Percentiles rank a stretch among this genome's conserved stretches.
These are phyloP conservation scores for Drosophila macrothrix DNA, from an alignment of 2,888 invertebrate species.

Conservation along the genomic window DNA sequence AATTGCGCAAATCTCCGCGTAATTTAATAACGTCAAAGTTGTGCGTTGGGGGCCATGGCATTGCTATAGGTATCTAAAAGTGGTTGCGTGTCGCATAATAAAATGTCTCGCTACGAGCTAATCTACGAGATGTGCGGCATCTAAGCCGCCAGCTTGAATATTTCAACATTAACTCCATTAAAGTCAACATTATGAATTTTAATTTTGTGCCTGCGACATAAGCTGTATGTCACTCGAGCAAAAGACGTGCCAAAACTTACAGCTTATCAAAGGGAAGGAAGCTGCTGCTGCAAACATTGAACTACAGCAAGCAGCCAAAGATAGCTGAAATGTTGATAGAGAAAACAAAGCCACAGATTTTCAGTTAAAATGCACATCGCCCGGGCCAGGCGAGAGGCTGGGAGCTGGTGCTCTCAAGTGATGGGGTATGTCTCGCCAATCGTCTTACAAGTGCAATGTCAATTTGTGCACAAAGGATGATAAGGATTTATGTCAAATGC, in stretches of 20 bases:
- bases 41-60: conserved; percentile 13
- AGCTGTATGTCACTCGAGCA: conserved; percentile 28
- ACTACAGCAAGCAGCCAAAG: conserved; percentile 22
- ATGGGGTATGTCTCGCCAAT: conserved; percentile 60
- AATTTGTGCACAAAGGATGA: conserved; percentile 80
- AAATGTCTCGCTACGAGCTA: conserved; percentile 55
- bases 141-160: conserved; percentile 66
- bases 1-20: conserved; percentile 77
- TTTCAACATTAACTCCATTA: conserved; percentile 65
- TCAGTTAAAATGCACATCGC: conserved; percentile 10
- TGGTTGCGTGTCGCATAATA: conserved; percentile 75
- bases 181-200: conserved; percentile 75
- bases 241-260: conserved; percentile 29
- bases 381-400: neutral
- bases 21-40: conserved; percentile 77
- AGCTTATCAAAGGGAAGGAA: conserved; percentile 1
- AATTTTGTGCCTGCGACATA: conserved; percentile 52
- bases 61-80: conserved; percentile 40
- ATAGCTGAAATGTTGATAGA: conserved; percentile 17
- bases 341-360: conserved; percentile 40
- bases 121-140: conserved; percentile 63
- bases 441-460: conserved; percentile 79
- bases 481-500: conserved; percentile 79
- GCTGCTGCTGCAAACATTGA: conserved; percentile 7
- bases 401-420: conserved; percentile 31